These are phyloP conservation scores for Pecten maximus DNA, from an alignment of 2,888 invertebrate species.

Conservation along the genomic window DNA sequence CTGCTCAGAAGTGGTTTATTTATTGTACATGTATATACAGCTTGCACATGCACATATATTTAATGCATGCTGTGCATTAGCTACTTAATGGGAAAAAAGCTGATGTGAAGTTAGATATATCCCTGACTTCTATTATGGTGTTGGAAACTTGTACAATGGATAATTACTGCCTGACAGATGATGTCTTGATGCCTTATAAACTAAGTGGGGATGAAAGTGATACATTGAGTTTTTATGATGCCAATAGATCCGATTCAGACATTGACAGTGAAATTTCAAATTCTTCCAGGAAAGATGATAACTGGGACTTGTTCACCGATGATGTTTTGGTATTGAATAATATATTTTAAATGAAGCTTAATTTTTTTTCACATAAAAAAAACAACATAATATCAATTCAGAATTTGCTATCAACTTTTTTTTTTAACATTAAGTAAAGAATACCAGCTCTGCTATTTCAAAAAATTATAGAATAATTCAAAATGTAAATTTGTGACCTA, in stretches of 20 bases:
- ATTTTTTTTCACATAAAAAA: background rate
- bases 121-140: background rate
- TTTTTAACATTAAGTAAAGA: no score
- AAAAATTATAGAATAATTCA: no score
- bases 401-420: no score
- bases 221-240: background rate
- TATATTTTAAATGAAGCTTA: background rate
- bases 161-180: background rate
- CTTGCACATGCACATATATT: background rate
- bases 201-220: background rate
- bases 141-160: background rate
- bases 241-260: background rate
- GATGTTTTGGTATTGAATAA: background rate
- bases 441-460: no score
- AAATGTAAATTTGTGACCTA: no score
- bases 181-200: background rate
- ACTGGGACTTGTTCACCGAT: background rate
- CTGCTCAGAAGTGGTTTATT: background rate
- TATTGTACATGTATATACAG: background rate
- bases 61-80: background rate
- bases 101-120: background rate
- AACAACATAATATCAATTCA: no score
- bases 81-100: background rate
- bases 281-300: background rate
- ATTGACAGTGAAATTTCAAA: background rate